These are phyloP conservation scores for Trachemys scripta DNA, from an alignment of 2,113 vertebrate species.

Conservation along the genomic window DNA sequence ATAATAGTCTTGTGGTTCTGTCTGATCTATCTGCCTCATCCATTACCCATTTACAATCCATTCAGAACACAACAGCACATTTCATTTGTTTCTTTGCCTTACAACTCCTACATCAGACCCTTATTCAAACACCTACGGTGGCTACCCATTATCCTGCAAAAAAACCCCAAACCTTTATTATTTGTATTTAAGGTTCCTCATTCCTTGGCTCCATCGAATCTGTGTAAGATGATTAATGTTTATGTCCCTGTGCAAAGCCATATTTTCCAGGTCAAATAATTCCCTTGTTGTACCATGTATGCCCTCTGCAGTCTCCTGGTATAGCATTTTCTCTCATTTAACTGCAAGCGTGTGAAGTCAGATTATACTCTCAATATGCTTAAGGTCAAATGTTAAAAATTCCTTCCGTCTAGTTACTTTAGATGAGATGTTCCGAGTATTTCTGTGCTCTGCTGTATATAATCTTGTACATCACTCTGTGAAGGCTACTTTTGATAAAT, in stretches of 20 bases:
- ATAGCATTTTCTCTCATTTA: constrained; percentile 23
- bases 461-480: constrained; percentile 28
- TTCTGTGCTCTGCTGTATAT: constrained; percentile 54
- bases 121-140: constrained; percentile 17
- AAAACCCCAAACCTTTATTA: not conserved
- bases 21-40: not conserved
- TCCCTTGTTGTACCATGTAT: constrained; percentile 53
- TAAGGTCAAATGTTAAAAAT: constrained; percentile 69
- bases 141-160: constrained; percentile 8
- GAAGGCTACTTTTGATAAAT: constrained; percentile 34
- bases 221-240: constrained; percentile 49
- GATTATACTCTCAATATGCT: constrained; percentile 42
- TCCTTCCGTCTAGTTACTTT: constrained; percentile 2
- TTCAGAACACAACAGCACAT: not conserved
- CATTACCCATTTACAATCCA: not conserved
- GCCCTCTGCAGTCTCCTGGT: constrained; percentile 30
- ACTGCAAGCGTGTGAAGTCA: constrained; percentile 47
- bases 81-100: not conserved
- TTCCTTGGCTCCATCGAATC: constrained; percentile 23
- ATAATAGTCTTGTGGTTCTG: not conserved
- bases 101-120: not conserved
- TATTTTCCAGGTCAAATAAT: constrained; percentile 62
- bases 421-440: constrained; percentile 37
- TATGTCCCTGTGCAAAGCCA: constrained; percentile 37
- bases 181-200: constrained; percentile 29